Evolutionary conservation across 2,797 vertebrate species (phyloP), one percentile per base, ranked within the genome.

Genomic region (Philypnodon macrostomus): DNA sequence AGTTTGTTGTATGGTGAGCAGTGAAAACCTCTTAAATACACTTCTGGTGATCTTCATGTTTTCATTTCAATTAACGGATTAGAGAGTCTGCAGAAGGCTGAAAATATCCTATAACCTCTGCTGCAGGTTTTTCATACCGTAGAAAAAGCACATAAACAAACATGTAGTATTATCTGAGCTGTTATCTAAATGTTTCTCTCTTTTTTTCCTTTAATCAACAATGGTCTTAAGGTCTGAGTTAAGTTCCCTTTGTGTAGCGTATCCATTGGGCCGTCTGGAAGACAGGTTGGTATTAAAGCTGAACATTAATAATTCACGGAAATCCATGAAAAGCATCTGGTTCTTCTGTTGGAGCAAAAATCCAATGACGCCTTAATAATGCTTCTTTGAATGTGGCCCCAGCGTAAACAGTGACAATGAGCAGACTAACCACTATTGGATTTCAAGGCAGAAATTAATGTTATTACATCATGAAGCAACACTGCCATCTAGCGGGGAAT

Each of bases 21-120:
- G 16, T 36, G 14, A 52, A 54, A 58, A 50, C 31, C 30, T 35
- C 42, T 14, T 36, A 33, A 45, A 45, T 46, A 17, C 19, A 41
- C 19, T 39, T 53, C 13, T 13, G 50, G 19, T 30, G 19, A 50
- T 47, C 21, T 29, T 21, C 11, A 1, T 45, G 26, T 32, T 63
- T 58, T 34, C 17, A 29, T 46, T 24, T 41, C 35, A 50, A 34
- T 53, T 54, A 41, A 41, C 45, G 45, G 34, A 46, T 58, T 32
- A 50, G 11, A 48, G 37, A 29, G 29, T 47, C 12, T 29, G 36
- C 4, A 29, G 34, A 9, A 2, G 16, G 10, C 7, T 40, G 34
- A 47, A 27, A 44, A 14, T 2, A 18, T 14, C 7, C 0, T 17
- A 34, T 31, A 61, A 4, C 40, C 6, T 27, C 5, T 13, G 33